Conservation (phyloP, 2,888 invertebrate species). For the Cantharis flavilabris region DNA sequence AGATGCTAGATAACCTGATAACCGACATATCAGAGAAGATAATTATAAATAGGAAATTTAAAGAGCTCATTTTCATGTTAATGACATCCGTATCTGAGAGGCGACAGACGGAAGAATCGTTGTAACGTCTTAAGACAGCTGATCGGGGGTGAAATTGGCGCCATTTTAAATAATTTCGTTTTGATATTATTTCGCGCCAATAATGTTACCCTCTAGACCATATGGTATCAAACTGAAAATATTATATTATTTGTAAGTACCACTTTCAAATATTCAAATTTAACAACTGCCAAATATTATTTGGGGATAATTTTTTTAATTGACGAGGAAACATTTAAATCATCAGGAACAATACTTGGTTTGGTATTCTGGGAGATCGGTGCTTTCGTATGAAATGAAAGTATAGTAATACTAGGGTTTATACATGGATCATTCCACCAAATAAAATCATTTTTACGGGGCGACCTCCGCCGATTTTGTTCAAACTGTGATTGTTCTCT, state of each 20-base stretch:
- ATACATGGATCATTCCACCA: no score
- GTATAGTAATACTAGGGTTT: no score
- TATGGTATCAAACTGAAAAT: constrained; percentile 24
- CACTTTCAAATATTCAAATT: not conserved
- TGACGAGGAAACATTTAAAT: no score
- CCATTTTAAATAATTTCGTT: constrained; percentile 1
- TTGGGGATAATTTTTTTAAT: not conserved
- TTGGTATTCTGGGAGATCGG: no score
- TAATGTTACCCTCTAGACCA: constrained; percentile 29
- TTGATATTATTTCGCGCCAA: constrained; percentile 31
- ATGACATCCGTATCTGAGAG: constrained; percentile 32
- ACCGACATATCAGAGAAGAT: not conserved
- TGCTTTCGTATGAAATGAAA: no score
- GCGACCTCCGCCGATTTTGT: no score
- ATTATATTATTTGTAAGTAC: not conserved
- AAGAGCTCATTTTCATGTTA: constrained; percentile 34
- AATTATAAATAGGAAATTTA: constrained; percentile 21
- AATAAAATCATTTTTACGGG: no score
- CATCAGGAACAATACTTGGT: no score
- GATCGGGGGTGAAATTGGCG: constrained; percentile 27
- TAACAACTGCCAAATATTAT: not conserved
- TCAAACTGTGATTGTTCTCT: no score
- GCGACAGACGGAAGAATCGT: constrained; percentile 36
- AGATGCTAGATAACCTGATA: not conserved
- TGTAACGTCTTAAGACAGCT: constrained; percentile 37